These are phyloP conservation scores for Lingula anatina DNA, from an alignment of 2,888 invertebrate species.

Conservation along the genomic window DNA sequence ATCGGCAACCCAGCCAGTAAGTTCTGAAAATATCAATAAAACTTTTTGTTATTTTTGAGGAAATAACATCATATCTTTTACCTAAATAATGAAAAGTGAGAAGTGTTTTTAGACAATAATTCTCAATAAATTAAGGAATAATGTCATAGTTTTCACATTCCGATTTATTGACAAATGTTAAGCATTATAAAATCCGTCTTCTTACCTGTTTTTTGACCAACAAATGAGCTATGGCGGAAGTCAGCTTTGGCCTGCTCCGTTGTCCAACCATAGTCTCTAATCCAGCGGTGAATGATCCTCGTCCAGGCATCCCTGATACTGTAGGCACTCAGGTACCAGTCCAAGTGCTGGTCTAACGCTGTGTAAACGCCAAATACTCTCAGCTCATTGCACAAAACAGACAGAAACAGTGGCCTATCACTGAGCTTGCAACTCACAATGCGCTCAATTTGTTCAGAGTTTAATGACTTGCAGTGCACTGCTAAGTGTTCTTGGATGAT, in stretches of 20 bases:
- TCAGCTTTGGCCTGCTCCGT: constrained; percentile 1
- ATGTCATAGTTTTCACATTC: neutral
- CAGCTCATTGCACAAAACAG: constrained; percentile 33
- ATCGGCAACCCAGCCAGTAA: constrained; percentile 46
- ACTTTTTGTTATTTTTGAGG: too few species aligned
- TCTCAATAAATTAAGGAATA: neutral
- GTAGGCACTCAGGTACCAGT: constrained; percentile 25
- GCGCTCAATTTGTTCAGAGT: constrained; percentile 16
- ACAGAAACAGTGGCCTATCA: constrained; percentile 30
- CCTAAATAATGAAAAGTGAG: too few species aligned
- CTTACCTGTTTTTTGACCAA: too few species aligned
- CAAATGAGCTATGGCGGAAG: too few species aligned
- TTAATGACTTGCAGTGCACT: constrained; percentile 21
- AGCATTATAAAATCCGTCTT: too few species aligned
- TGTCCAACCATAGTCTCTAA: constrained; percentile 36
- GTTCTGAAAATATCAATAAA: too few species aligned
- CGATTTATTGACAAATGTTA: too few species aligned
- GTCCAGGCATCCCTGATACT: constrained; percentile 35
- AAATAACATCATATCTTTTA: too few species aligned
- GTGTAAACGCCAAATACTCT: constrained; percentile 23
- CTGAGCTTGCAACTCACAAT: constrained; percentile 23
- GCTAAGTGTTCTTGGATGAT: constrained; percentile 25
- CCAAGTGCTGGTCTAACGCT: constrained; percentile 25
- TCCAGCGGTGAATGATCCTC: constrained; percentile 35
- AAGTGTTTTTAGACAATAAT: too few species aligned